Base-by-base conservation (phyloP, 92 coral and sea anemone species). In the Isaurus tuberculatus region DNA sequence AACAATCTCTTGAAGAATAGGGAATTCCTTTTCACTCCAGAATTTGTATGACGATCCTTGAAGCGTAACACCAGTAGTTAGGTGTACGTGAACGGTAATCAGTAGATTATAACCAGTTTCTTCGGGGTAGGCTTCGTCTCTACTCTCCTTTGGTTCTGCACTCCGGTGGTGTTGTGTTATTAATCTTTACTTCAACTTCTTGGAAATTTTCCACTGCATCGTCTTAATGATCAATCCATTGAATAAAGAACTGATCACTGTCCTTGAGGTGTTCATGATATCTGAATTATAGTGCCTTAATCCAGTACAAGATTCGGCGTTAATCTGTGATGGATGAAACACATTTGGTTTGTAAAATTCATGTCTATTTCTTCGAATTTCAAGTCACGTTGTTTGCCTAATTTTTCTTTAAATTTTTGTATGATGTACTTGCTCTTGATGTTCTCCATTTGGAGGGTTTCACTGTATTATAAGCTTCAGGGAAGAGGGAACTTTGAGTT, bases 21-120 rank as follows among this genome's bases (percentile, higher is more conserved):
- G 73, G 73, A 68, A 68, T 68, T 31, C 73, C 23, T 68, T 68
- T 68, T 31, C 73, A 32, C 43, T 23, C 73, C 73, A 68, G 43
- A 67, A 67, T 33, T 67, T 33, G 26, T 67, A 31, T 19, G 72
- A 33, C n/a, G 72, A 67, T 32, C 46, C 72, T 67, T 67, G 72
- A 10, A 67, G 25, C 72, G 31, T 32, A 67, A 67, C 72, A 17
- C 72, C 72, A 67, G 72, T 67, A n/a, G 72, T 67, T 31, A 67
- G 72, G 23, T 67, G 31, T 8, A 67, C 44, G 25, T 67, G 72
- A 37, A 67, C 11, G 19, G 72, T 67, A 37, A 67, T 31, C 2
- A 67, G 46, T 10, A 67, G 44, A n/a, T 15, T 30, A 13, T 29
- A n/a, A n/a, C 22, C 8, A 13, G 20, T 0, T 28, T 65, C 70